Evolutionary conservation across 2,888 invertebrate species (phyloP), one percentile per base, ranked within the genome.

Genomic region (Xestia ashworthii): DNA sequence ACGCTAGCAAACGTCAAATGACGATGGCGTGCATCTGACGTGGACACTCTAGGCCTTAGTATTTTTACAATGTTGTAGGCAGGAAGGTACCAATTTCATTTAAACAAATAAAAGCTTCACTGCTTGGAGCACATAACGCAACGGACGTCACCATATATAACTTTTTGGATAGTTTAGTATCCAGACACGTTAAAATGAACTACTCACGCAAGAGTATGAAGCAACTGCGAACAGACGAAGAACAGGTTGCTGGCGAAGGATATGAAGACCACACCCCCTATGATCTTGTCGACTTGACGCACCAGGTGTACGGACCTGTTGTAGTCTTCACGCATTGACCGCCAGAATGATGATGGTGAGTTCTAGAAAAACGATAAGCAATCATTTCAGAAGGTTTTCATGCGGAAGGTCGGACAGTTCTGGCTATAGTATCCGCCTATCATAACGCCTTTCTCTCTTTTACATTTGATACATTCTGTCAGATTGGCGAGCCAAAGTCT

Each of bases 201-300:
- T 48, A 80, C 81, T 96, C 92, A 98, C 98, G 97, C 97, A 76
- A 98, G 95, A 71, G 97, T 97, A 90, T 98, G 97, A 85, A 98
- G 97, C 22, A 98, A 94, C 87, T 98, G 98, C 67, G 98, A 96
- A 82, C 98, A 98, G 80, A 98, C 97, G 90, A 98, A 98, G 91
- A 98, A 98, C 75, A 98, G 95, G 89, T 98, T 98, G 84, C 97
- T 97, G 0, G 97, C 97, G 84, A 98, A 98, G 0, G 98, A 98
- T 2, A 98, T 93, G n/a, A 98, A 95, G 2, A 98, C 96, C 60
- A 98, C 92, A 22, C 97, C 96, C 12, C 97, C 97, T 68, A 98
- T 96, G 75, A 97, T 96, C 38, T 96, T 94, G 85, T 98, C 98
- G 22, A 98, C 96, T 1, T 94, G 92, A 69, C 95, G 93, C 0